Evolutionary conservation across 2,113 vertebrate genomes (phyloP).

Genomic region (Pseudorhombus dupliciocellatus): DNA sequence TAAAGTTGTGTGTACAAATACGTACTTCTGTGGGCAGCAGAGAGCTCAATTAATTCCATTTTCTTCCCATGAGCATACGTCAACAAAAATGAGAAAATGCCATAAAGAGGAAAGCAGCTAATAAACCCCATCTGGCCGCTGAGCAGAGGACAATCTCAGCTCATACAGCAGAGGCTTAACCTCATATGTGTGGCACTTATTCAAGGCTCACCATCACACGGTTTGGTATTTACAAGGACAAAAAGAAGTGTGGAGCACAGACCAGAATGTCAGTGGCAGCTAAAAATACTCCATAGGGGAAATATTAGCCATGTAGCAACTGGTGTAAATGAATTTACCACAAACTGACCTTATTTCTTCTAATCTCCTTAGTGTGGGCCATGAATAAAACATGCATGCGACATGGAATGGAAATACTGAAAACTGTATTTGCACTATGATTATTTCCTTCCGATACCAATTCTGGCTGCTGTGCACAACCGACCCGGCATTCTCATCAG

Average conservation of each 20-base stretch:
- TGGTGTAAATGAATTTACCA: constrained; percentile 66
- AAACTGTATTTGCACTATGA: too few relatives aligned
- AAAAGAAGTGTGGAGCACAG: constrained; percentile 37
- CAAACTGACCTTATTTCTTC: constrained; percentile 63
- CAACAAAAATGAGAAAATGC: constrained; percentile 54
- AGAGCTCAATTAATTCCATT: constrained; percentile 42
- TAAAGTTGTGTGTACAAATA: constrained; percentile 7
- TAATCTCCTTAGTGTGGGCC: constrained; percentile 43
- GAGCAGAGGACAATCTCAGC: constrained; percentile 63
- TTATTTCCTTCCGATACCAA: too few relatives aligned
- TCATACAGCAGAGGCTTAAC: constrained; percentile 44
- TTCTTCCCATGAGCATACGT: constrained; percentile 45
- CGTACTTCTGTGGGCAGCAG: neutral
- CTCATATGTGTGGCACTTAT: constrained; percentile 51
- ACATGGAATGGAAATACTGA: neutral
- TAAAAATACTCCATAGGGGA: constrained; percentile 58
- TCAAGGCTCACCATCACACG: constrained; percentile 45
- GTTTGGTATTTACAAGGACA: constrained; percentile 69
- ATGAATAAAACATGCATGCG: constrained; percentile 23
- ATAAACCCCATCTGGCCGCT: constrained; percentile 53
- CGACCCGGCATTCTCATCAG: too few relatives aligned
- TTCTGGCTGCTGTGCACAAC: too few relatives aligned
- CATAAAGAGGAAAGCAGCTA: constrained; percentile 43
- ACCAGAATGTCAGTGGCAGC: constrained; percentile 47
- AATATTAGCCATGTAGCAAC: constrained; percentile 56